A percentile compares a stretch with the other conserved stretches of the same genome.
These are phyloP conservation scores for Mycetomoellerius zeteki DNA, from an alignment of 1,140 invertebrate genomes.

Conservation along the genomic window DNA sequence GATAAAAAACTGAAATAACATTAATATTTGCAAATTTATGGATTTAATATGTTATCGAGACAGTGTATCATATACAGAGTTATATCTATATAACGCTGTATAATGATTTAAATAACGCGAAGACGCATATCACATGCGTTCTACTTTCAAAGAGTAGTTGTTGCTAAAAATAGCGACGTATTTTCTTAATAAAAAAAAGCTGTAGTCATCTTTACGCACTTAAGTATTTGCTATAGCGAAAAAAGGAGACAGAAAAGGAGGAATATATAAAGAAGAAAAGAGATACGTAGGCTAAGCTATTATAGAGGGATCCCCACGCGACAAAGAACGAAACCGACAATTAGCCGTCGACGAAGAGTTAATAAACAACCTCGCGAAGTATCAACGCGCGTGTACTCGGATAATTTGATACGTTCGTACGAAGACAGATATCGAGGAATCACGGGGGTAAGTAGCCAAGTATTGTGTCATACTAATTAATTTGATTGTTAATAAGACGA, in stretches of 20 bases:
- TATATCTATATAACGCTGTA: background rate
- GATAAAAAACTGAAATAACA: background rate
- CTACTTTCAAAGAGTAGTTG: background rate
- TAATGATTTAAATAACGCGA: slow-evolving; percentile 20
- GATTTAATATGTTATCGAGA: background rate
- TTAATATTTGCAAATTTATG: background rate
- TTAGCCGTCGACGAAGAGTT: slow-evolving; percentile 63
- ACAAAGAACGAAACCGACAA: slow-evolving; percentile 65
- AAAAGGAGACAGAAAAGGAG: background rate
- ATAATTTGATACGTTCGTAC: slow-evolving; percentile 58
- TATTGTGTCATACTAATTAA: slow-evolving; percentile 52
- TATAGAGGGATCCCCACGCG: slow-evolving; percentile 59
- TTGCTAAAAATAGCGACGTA: slow-evolving; percentile 29
- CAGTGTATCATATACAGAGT: no score
- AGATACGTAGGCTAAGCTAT: slow-evolving; percentile 41
- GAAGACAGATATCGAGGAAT: slow-evolving; percentile 55
- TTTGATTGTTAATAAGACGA: slow-evolving; percentile 52
- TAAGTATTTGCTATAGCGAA: background rate
- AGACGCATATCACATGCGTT: background rate
- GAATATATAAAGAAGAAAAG: slow-evolving; percentile 1
- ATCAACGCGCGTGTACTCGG: slow-evolving; percentile 54
- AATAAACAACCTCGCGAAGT: slow-evolving; percentile 59
- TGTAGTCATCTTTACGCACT: slow-evolving; percentile 25
- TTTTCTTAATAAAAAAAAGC: slow-evolving; percentile 48
- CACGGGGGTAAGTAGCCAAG: slow-evolving; percentile 47